Base-by-base conservation (phyloP, 2,797 vertebrate genomes). In the Parauchenoglanis ngamensis region DNA sequence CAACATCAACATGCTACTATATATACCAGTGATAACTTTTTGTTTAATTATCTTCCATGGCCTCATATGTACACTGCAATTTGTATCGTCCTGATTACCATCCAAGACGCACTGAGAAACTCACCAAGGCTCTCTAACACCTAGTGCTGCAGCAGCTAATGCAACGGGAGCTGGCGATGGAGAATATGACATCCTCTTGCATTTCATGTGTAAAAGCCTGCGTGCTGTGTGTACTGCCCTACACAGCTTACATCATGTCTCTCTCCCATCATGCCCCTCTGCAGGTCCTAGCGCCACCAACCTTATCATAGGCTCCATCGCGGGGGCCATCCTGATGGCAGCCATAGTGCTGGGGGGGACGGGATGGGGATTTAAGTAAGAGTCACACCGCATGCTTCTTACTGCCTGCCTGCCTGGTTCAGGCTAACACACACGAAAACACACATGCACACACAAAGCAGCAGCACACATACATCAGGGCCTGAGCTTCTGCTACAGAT, bases 351-450 rank as follows among this genome's bases (percentile, higher is more conserved):
- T 97, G 96, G 97, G 97, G 96, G 97, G 97, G 94, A 97, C 97
- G 95, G 97, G 97, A 96, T 97, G 97, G 97, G 97, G 97, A 94
- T 97, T 97, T 97, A 97, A 97, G 97, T 97, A 97, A 97, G 97
- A 96, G 96, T 94, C 88, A 87, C 90, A 44, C 93, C 93, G 97
- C 96, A 97, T 97, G 96, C 95, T 95, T 97, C 95, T 93, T 96
- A 94, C 94, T 95, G 87, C 87, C 94, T 96, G 95, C 95, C 95
- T 95, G 91, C 91, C 95, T 96, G 96, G 96, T 89, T 86, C 82
- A 91, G 90, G 90, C 90, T 89, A 84, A 89, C 63, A 88, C 52
- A 89, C 73, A 87, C 23, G 54, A 63, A 90, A 68, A 88, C 72
- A 88, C 88, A 84, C 68, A 88, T 49, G 86, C 79, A 87, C 57